Conservation (phyloP, 2,888 invertebrate genomes). For the Drymonia ruficornis region DNA sequence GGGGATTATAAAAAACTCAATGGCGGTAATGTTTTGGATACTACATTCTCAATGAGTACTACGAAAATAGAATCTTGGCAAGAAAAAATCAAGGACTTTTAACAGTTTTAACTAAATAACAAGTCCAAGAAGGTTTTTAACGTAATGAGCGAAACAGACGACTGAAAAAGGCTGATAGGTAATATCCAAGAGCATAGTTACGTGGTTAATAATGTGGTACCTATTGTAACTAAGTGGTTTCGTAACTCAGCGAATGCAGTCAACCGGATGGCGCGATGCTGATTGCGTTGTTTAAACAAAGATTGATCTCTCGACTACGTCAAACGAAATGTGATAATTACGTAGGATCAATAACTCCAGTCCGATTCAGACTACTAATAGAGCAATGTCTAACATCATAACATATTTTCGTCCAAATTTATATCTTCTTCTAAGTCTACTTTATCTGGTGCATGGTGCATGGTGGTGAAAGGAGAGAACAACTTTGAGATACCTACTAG, state of each 20-base stretch:
- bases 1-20: neutral
- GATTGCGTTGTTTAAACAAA: slow-evolving; percentile 48
- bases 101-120: neutral
- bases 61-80: neutral
- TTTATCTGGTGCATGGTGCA: too few species aligned
- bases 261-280: slow-evolving; percentile 44
- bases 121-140: neutral
- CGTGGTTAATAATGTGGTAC: slow-evolving; percentile 10
- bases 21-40: neutral
- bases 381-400: too few species aligned
- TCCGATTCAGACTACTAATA: neutral
- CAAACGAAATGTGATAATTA: slow-evolving; percentile 45
- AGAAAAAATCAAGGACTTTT: neutral
- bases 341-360: slow-evolving; percentile 5
- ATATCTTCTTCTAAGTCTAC: too few species aligned
- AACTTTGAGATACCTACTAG: too few species aligned
- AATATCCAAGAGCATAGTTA: slow-evolving; percentile 19
- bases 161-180: slow-evolving; percentile 5
- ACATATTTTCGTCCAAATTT: too few species aligned
- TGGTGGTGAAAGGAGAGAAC: too few species aligned
- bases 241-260: slow-evolving; percentile 39
- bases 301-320: slow-evolving; percentile 50
- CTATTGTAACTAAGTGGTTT: slow-evolving; percentile 27
- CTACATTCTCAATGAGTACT: neutral
- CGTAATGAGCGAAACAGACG: neutral